Percentiles rank a stretch among this genome's conserved stretches.
Conservation (phyloP, 2,113 vertebrate species). For the Tylochromis polylepis region DNA sequence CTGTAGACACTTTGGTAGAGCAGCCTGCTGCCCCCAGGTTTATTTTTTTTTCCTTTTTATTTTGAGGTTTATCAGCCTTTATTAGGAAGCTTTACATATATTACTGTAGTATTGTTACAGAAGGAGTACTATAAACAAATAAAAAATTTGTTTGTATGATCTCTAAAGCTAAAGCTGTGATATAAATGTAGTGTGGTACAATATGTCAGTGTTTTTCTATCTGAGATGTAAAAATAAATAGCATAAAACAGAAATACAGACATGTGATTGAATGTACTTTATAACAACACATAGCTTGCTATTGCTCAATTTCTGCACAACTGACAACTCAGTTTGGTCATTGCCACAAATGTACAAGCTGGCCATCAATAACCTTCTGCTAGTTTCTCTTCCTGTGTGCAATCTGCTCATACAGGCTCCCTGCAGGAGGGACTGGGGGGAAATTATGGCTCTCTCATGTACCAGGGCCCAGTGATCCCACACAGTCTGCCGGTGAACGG, state of each 20-base stretch:
- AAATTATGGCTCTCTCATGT: constrained; percentile 32
- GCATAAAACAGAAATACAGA: neutral
- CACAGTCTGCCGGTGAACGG: neutral
- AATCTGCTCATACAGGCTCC: constrained; percentile 20
- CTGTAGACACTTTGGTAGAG: neutral
- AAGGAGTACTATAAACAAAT: neutral
- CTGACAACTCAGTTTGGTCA: neutral
- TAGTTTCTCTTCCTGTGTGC: neutral
- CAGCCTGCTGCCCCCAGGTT: neutral
- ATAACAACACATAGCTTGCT: neutral
- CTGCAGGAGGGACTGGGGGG: constrained; percentile 14
- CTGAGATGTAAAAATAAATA: neutral
- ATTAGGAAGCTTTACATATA: neutral
- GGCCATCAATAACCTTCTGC: neutral
- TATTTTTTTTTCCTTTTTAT: neutral
- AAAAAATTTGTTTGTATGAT: neutral
- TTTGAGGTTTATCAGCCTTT: neutral
- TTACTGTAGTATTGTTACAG: neutral
- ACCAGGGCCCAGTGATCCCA: constrained; percentile 7
- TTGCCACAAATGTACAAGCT: neutral
- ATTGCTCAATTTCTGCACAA: neutral
- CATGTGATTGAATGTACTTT: neutral
- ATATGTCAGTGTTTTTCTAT: neutral
- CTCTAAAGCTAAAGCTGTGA: neutral
- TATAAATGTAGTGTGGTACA: neutral